Evolutionary conservation across 2,888 invertebrate species (phyloP), one percentile per base, ranked within the genome.

Genomic region (Frankliniella fusca): DNA sequence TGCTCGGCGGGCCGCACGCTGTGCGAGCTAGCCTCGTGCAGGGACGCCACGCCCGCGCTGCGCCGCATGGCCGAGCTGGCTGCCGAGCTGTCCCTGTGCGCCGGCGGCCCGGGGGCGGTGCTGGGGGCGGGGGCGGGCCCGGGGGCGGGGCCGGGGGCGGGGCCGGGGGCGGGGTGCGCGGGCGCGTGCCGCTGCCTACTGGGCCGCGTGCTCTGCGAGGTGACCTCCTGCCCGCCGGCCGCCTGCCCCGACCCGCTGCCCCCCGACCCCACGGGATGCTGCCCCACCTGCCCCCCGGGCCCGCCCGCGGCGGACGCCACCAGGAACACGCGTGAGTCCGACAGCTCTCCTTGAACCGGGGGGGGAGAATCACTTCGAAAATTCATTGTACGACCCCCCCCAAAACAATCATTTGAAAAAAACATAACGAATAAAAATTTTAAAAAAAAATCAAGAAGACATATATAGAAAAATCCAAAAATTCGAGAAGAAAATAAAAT

Each of bases 171-270:
- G 23, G 70, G 70, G 0, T 76, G 70, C 70, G 70, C 27, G 70
- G 23, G 38, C 38, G 38, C 70, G 7, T 76, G 70, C 70, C 70
- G 70, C 27, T 76, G 70, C 70, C 70, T 76, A 10, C n/a, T 12
- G 23, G 70, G 70, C 27, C 70, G 70, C 23, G 70, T 12, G 27
- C 70, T 76, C 27, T 76, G 70, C 27, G 70, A 76, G 70, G 70
- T 10, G 70, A 23, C 27, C 27, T 23, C 70, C 27, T 76, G 70
- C 70, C 70, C 70, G 70, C 70, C 70, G 0, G 70, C 70, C 23
- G 70, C 70, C 70, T 76, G 70, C 70, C 23, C 70, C 11, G 23
- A 76, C 70, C 70, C 70, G 70, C 70, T 76, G 70, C 70, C 70
- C 11, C 70, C 70, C 11, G 70, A 76, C 70, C 23, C 70, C 70